Percentiles rank a stretch among this genome's conserved stretches.
Conservation (phyloP, 2,113 vertebrate genomes). For the Kryptolebias marmoratus region DNA sequence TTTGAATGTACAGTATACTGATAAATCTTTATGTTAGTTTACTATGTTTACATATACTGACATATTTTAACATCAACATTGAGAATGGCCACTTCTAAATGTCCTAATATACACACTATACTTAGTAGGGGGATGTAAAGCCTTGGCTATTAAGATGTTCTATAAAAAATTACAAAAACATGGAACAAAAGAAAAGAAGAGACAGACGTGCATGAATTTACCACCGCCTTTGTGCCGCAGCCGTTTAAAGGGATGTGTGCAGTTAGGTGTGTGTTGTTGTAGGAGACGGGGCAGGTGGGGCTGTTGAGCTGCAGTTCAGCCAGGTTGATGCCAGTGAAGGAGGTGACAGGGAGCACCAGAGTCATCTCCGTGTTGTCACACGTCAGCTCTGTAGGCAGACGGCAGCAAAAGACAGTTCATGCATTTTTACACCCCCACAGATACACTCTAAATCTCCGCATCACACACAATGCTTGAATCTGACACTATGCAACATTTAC, state of each 20-base stretch:
- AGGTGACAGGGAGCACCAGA: slow-evolving; percentile 68
- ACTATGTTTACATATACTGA: too few species aligned
- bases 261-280: slow-evolving; percentile 73
- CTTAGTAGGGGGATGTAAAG: too few species aligned
- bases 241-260: slow-evolving; percentile 61
- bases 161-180: not conserved
- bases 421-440: not conserved
- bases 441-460: not conserved
- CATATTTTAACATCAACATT: too few species aligned
- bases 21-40: too few species aligned
- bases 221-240: slow-evolving; percentile 77
- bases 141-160: too few species aligned
- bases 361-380: slow-evolving; percentile 67
- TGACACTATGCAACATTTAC: not conserved
- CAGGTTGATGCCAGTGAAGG: slow-evolving; percentile 55
- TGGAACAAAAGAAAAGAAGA: not conserved
- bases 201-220: slow-evolving; percentile 29
- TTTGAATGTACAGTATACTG: too few species aligned
- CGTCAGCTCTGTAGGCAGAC: slow-evolving; percentile 61
- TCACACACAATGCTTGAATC: not conserved
- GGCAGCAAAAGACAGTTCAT: slow-evolving; percentile 2
- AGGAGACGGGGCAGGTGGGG: slow-evolving; percentile 65
- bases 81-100: too few species aligned
- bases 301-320: slow-evolving; percentile 74
- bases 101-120: too few species aligned